Evolutionary conservation across 2,113 vertebrate species (phyloP).

Genomic region (Centropus bengalensis): DNA sequence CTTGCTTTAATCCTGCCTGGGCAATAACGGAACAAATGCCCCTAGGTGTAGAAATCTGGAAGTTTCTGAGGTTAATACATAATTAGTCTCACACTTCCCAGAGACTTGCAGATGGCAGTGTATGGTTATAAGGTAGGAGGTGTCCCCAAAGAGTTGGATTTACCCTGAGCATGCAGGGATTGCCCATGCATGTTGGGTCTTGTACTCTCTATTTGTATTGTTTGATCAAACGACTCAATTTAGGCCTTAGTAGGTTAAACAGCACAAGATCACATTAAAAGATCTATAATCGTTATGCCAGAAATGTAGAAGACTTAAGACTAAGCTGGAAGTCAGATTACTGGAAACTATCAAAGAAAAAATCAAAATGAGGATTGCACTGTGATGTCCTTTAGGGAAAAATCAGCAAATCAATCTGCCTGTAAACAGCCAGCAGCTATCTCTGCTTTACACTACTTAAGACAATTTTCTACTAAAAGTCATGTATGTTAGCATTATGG

Average conservation of each 20-base stretch:
- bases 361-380: neutral
- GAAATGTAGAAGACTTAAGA: neutral
- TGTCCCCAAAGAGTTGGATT: neutral
- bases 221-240: neutral
- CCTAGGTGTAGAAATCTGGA: neutral
- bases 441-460: neutral
- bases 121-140: neutral
- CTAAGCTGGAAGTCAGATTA: neutral
- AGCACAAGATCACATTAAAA: neutral
- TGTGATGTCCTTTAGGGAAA: neutral
- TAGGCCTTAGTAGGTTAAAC: neutral
- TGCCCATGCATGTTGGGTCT: neutral
- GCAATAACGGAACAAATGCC: neutral
- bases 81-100: neutral
- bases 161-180: neutral
- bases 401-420: neutral
- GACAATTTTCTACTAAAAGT: neutral
- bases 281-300: neutral
- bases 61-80: neutral
- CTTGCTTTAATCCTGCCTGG: neutral
- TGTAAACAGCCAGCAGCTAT: neutral
- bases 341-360: neutral
- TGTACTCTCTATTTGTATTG: neutral
- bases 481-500: neutral
- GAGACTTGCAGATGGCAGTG: fast-evolving